Conservation (phyloP, 2,888 invertebrate genomes). For the Meiosimyza platycephala region DNA sequence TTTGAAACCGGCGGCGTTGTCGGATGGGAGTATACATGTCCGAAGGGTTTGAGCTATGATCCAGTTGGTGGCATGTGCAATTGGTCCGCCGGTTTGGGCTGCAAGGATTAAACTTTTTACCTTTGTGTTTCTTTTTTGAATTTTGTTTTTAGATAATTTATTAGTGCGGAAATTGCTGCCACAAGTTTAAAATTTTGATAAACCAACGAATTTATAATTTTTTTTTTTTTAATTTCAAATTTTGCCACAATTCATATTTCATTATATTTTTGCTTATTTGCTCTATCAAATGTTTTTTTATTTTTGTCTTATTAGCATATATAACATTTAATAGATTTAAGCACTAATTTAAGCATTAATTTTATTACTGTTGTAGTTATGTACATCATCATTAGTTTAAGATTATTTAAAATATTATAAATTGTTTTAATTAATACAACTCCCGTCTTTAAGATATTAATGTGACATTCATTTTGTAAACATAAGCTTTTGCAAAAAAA, state of each 20-base stretch:
- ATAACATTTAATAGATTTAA: too few species aligned
- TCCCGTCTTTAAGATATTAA: too few species aligned
- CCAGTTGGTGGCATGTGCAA: slow-evolving; percentile 92
- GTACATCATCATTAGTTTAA: too few species aligned
- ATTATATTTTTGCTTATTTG: background rate
- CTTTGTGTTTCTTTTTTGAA: background rate
- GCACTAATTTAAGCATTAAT: too few species aligned
- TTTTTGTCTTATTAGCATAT: background rate
- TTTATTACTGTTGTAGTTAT: too few species aligned
- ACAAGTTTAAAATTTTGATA: background rate
- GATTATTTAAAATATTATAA: too few species aligned
- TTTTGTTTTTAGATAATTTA: background rate
- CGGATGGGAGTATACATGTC: slow-evolving; percentile 91
- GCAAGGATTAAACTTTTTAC: slow-evolving; percentile 70
- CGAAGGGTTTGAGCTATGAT: slow-evolving; percentile 86
- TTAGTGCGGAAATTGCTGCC: background rate
- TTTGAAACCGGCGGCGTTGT: slow-evolving; percentile 82
- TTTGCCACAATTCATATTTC: background rate
- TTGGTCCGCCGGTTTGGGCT: slow-evolving; percentile 86
- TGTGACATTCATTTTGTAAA: too few species aligned
- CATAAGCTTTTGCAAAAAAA: too few species aligned
- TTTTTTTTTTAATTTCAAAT: background rate
- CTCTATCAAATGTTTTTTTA: background rate
- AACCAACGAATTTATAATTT: slow-evolving; percentile 5
- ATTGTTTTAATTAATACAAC: too few species aligned